phyloP scores from a whole-genome alignment of 64 coral and sea anemone genomes.

The Porites lutea region DNA sequence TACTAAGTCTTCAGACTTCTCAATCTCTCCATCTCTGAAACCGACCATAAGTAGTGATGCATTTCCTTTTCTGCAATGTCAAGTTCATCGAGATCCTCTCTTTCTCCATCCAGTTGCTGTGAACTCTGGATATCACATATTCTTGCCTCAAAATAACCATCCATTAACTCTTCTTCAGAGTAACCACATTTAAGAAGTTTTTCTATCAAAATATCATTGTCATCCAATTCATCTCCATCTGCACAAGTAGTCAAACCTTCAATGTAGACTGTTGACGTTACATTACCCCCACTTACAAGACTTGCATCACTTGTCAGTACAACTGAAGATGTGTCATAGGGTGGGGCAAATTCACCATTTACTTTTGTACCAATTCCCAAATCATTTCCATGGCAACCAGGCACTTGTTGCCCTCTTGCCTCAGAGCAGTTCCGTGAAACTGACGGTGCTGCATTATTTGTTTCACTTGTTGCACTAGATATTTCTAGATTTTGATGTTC shows the following conservation, averaged over 20 bases:
- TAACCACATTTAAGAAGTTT: neutral
- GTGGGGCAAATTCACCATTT: neutral
- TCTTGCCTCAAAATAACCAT: constrained; percentile 53
- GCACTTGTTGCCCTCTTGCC: neutral
- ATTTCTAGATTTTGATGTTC: neutral
- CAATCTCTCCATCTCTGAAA: constrained; percentile 17
- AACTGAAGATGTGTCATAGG: neutral
- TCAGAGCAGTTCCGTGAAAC: neutral
- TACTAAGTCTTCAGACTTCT: neutral
- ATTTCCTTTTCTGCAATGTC: constrained; percentile 26
- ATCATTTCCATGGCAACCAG: neutral
- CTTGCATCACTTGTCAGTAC: neutral
- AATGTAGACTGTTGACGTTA: neutral
- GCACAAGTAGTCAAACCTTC: neutral
- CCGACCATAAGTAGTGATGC: constrained; percentile 35
- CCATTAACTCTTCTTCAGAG: constrained; percentile 44
- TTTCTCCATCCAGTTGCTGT: neutral
- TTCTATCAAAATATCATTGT: constrained; percentile 7
- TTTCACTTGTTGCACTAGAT: neutral
- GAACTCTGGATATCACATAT: constrained; percentile 18
- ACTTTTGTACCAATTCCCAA: neutral
- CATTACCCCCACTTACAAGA: neutral
- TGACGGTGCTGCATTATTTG: neutral
- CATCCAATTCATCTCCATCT: neutral
- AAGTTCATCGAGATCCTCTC: constrained; percentile 37